A percentile compares a stretch with the other conserved stretches of the same genome.
Evolutionary conservation across 2,797 vertebrate genomes (phyloP).

Genomic region (Calcarius lapponicus): DNA sequence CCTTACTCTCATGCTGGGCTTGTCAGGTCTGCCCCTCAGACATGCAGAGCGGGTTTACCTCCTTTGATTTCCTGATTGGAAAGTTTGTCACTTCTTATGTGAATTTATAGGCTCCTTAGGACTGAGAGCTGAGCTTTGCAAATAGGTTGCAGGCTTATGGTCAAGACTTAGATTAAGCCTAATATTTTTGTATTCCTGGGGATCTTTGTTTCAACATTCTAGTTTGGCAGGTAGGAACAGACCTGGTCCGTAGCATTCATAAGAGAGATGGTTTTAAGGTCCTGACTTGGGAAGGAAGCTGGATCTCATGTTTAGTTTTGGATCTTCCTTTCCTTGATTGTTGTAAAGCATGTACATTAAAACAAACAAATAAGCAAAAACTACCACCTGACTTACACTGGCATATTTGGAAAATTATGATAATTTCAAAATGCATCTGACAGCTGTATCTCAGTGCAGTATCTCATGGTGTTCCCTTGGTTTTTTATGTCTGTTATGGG

Average conservation of each 20-base stretch:
- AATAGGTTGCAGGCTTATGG: neutral
- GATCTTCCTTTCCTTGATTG: neutral
- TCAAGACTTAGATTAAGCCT: neutral
- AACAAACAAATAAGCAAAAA: neutral
- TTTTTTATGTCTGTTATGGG: neutral
- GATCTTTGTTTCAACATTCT: neutral
- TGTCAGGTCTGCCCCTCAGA: neutral
- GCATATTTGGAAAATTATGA: neutral
- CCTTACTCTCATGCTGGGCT: neutral
- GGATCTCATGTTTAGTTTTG: neutral
- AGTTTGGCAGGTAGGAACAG: neutral
- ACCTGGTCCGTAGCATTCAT: rapidly evolving
- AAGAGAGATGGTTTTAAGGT: neutral
- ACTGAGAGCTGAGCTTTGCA: neutral
- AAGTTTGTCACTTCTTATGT: neutral
- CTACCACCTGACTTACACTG: neutral
- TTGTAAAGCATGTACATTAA: neutral
- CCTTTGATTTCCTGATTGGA: neutral
- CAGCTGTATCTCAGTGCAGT: neutral
- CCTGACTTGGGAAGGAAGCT: neutral
- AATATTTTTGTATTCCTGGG: neutral
- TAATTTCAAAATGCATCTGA: neutral
- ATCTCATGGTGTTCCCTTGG: neutral
- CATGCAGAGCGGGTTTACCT: neutral
- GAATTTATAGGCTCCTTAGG: neutral